Evolutionary conservation across 2,113 vertebrate species (phyloP).

Genomic region (Triplophysa tibetana): DNA sequence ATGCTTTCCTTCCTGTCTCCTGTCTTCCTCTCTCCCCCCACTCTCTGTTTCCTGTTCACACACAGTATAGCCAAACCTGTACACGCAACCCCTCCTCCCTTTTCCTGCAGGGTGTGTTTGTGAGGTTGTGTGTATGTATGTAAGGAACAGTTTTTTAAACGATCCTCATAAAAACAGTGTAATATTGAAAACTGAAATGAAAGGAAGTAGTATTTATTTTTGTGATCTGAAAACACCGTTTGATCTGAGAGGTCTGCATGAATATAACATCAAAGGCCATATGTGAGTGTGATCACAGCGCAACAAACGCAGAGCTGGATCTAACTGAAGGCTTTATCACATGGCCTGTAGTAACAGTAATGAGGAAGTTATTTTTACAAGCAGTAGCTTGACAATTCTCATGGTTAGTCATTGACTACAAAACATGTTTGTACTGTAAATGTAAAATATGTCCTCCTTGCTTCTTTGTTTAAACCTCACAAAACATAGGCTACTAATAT

Average conservation of each 20-base stretch:
- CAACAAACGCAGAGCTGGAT: background rate
- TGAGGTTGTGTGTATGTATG: no score
- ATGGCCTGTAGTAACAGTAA: conserved; percentile 14
- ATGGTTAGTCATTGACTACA: conserved; percentile 8
- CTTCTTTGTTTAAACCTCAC: background rate
- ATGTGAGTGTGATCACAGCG: background rate
- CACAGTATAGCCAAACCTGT: background rate
- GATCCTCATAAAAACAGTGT: no score
- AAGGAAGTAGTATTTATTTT: no score
- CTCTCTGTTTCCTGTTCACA: conserved; percentile 56
- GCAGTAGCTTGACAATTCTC: background rate
- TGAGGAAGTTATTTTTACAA: conserved; percentile 10
- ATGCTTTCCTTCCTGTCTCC: conserved; percentile 31
- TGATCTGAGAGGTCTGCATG: no score
- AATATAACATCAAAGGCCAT: no score
- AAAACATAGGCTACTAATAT: background rate
- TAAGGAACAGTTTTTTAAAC: no score
- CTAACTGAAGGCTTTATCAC: background rate
- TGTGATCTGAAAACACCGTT: no score
- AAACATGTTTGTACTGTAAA: background rate
- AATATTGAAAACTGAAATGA: no score
- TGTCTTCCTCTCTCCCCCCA: conserved; percentile 48
- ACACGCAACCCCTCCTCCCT: background rate
- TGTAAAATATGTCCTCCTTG: background rate
- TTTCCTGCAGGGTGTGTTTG: background rate